Conservation (phyloP, 2,797 vertebrate species). For the Botia kubotai region DNA sequence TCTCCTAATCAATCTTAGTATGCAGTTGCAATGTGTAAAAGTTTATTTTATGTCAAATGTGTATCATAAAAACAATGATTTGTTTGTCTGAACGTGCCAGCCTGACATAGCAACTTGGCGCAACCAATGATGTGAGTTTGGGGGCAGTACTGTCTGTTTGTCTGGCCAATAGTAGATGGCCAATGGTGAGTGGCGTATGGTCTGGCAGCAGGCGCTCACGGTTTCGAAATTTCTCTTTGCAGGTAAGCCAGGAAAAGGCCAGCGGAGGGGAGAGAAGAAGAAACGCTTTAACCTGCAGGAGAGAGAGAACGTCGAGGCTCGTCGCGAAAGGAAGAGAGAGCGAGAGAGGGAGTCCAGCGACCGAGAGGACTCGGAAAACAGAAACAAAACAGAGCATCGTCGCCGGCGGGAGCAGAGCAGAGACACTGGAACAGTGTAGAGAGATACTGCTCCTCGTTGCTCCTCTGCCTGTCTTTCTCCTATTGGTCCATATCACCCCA, state of each 20-base stretch:
- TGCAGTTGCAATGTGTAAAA: background rate
- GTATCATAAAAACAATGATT: background rate
- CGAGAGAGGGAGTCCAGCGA: conserved; percentile 77
- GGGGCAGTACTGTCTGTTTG: background rate
- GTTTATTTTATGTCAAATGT: background rate
- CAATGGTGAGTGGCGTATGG: background rate
- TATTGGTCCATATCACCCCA: conserved; percentile 62
- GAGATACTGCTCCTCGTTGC: conserved; percentile 71
- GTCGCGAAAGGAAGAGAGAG: conserved; percentile 84
- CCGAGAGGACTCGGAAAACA: conserved; percentile 83
- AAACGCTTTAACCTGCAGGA: conserved; percentile 88
- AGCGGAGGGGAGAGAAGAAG: conserved; percentile 80
- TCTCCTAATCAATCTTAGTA: conserved; percentile 16
- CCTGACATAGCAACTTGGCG: background rate
- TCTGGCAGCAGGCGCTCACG: background rate
- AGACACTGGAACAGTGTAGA: conserved; percentile 77
- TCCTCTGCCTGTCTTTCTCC: conserved; percentile 64
- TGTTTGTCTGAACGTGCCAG: background rate
- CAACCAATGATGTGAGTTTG: background rate
- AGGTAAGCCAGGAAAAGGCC: conserved; percentile 74
- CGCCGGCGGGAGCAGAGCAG: conserved; percentile 86
- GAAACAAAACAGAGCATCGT: conserved; percentile 91
- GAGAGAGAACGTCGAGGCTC: conserved; percentile 82
- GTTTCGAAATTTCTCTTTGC: conserved; percentile 21
- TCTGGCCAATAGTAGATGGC: background rate